Conservation (phyloP, 2,113 vertebrate genomes). For the Delphinapterus leucas region DNA sequence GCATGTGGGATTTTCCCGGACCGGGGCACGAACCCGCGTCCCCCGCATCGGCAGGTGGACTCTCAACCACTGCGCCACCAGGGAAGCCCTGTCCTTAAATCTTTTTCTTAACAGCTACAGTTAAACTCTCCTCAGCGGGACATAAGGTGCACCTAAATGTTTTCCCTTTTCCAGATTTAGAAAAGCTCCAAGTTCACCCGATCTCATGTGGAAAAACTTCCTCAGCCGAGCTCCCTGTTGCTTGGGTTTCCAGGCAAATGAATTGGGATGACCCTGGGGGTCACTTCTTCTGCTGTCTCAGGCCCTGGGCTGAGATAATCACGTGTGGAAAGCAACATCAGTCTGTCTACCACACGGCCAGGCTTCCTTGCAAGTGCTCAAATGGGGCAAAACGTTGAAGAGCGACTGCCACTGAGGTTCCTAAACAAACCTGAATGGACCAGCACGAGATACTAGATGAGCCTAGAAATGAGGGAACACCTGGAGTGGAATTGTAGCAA, state of each 20-base stretch:
- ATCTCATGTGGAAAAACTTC: background rate
- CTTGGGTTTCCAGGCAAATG: no score
- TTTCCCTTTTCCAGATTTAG: background rate
- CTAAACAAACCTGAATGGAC: background rate
- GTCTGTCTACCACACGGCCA: background rate
- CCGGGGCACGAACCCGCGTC: no score
- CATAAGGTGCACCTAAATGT: background rate
- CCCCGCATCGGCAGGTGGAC: no score
- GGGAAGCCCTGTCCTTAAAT: background rate
- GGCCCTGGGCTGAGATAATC: background rate
- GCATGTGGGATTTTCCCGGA: no score
- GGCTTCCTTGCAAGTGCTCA: background rate
- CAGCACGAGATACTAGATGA: no score
- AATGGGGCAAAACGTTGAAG: background rate
- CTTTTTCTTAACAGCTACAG: background rate
- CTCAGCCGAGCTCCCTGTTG: background rate
- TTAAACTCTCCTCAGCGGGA: background rate
- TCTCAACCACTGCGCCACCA: no score
- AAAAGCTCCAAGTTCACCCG: background rate
- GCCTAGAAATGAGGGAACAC: background rate
- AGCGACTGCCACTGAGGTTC: background rate
- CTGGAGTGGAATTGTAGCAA: background rate
- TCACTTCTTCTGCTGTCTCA: background rate
- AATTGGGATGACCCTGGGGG: background rate
- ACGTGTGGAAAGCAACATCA: rapidly evolving